A percentile compares a stretch with the other conserved stretches of the same genome.
These are phyloP conservation scores for Clarias fuscus DNA, from an alignment of 2,797 vertebrate genomes.

Conservation along the genomic window DNA sequence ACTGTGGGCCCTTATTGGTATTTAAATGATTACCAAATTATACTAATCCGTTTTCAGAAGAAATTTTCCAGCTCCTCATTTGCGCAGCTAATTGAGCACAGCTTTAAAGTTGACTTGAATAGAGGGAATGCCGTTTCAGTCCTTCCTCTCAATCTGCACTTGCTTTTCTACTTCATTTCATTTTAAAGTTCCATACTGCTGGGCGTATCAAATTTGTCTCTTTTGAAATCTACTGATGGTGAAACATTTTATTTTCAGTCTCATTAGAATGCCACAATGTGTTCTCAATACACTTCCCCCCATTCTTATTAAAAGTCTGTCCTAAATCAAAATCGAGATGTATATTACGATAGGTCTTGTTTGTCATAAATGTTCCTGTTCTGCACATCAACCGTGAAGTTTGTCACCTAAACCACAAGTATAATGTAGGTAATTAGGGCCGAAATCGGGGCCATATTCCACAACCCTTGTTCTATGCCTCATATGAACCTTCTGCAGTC, in stretches of 20 bases:
- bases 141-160: slow-evolving; percentile 73
- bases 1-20: slow-evolving; percentile 78
- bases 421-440: no score
- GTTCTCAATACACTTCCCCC: slow-evolving; percentile 5
- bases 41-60: slow-evolving; percentile 84
- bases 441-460: no score
- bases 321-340: no score
- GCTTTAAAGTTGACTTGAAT: slow-evolving; percentile 81
- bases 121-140: slow-evolving; percentile 63
- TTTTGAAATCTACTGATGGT: slow-evolving; percentile 30
- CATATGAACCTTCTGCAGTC: no score
- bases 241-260: slow-evolving; percentile 33
- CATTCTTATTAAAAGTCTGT: neutral
- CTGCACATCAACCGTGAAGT: no score
- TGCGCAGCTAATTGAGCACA: slow-evolving; percentile 79
- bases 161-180: slow-evolving; percentile 70
- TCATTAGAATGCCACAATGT: slow-evolving; percentile 54
- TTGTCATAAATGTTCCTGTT: no score
- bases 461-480: no score
- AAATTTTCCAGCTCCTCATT: slow-evolving; percentile 78
- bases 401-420: no score
- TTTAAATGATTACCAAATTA: slow-evolving; percentile 85
- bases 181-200: slow-evolving; percentile 69
- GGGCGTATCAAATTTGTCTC: slow-evolving; percentile 9
- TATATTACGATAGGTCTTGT: no score